These are phyloP conservation scores for Pelodiscus sinensis DNA, from an alignment of 2,113 vertebrate genomes.

Conservation along the genomic window DNA sequence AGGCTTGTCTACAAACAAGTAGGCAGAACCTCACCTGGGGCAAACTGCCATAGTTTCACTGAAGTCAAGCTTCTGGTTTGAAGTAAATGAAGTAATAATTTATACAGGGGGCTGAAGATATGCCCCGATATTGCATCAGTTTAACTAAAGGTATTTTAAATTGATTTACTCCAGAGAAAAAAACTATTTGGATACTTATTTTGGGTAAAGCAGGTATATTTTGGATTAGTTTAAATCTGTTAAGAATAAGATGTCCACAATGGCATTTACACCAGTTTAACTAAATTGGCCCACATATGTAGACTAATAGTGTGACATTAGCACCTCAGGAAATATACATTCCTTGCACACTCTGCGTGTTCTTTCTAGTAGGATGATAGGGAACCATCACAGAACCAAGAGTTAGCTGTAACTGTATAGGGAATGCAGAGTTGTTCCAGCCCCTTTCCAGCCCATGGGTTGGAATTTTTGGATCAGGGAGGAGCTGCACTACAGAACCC, in stretches of 20 bases:
- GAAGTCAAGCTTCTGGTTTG: background rate
- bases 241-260: background rate
- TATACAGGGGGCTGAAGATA: background rate
- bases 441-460: background rate
- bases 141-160: background rate
- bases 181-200: background rate
- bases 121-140: background rate
- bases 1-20: background rate
- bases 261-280: background rate
- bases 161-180: background rate
- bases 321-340: background rate
- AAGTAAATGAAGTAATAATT: background rate
- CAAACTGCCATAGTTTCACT: background rate
- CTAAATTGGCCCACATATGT: background rate
- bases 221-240: constrained; percentile 8
- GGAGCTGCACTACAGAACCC: background rate
- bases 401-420: accelerated
- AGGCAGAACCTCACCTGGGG: background rate
- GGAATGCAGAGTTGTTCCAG: background rate
- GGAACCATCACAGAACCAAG: background rate
- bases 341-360: background rate
- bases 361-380: background rate
- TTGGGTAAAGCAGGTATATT: background rate
- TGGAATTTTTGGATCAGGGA: background rate
- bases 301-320: background rate